Evolutionary conservation across 1,140 invertebrate genomes (phyloP).

Genomic region (Lamellibrachia luymesi): DNA sequence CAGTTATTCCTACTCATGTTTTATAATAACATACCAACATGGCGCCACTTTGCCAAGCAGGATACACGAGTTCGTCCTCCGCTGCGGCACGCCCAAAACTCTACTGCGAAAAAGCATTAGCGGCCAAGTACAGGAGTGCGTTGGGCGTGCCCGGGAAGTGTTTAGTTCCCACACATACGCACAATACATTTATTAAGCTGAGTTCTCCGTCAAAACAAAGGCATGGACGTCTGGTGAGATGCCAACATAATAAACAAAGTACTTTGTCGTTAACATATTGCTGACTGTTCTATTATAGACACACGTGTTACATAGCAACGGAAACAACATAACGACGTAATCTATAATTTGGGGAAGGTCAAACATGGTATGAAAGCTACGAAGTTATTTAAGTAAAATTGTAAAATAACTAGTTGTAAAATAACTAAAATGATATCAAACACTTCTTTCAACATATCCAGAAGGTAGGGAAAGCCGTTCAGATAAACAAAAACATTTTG

Average conservation of each 20-base stretch:
- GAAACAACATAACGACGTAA: too few relatives aligned
- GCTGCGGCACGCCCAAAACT: neutral
- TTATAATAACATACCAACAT: neutral
- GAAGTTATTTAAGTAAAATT: too few relatives aligned
- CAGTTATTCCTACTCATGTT: neutral
- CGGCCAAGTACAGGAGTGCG: neutral
- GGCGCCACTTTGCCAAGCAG: neutral
- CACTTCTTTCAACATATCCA: too few relatives aligned
- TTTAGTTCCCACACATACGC: neutral
- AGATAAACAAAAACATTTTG: too few relatives aligned
- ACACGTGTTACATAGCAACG: too few relatives aligned
- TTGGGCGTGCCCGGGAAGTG: neutral
- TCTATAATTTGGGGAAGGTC: too few relatives aligned
- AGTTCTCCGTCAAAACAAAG: neutral
- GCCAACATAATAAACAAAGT: neutral
- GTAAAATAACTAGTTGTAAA: too few relatives aligned
- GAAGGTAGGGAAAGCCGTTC: too few relatives aligned
- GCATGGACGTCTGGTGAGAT: neutral
- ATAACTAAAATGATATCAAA: too few relatives aligned
- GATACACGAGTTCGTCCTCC: neutral
- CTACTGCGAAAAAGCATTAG: neutral
- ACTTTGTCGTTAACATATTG: neutral
- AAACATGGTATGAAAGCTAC: too few relatives aligned
- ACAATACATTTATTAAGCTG: neutral
- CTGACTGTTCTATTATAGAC: too few relatives aligned